Evolutionary conservation across 2,888 invertebrate genomes (phyloP).

Genomic region (Melanophora roralis): DNA sequence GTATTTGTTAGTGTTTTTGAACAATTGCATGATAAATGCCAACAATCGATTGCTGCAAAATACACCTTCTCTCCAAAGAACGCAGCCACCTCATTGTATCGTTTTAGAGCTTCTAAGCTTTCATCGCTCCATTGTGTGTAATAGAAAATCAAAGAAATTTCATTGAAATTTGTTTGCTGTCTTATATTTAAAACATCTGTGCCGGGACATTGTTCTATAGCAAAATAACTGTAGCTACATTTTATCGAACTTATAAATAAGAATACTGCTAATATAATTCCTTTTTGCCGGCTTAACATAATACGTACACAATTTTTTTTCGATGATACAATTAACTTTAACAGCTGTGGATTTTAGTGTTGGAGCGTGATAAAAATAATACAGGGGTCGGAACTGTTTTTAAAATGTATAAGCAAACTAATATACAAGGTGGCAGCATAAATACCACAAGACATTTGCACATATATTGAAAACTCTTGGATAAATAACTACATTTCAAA

Average conservation of each 20-base stretch:
- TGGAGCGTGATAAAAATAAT: background rate
- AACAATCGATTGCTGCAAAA: slow-evolving; percentile 94
- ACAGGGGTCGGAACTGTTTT: background rate
- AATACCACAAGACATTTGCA: too few relatives aligned
- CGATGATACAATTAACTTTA: background rate
- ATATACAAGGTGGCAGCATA: too few relatives aligned
- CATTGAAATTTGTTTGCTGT: slow-evolving; percentile 80
- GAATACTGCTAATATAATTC: slow-evolving; percentile 4
- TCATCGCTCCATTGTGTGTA: slow-evolving; percentile 97
- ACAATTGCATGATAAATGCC: slow-evolving; percentile 93
- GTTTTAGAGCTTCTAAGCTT: slow-evolving; percentile 82
- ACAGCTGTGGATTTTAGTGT: background rate
- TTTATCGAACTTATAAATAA: slow-evolving; percentile 13
- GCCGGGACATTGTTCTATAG: slow-evolving; percentile 67
- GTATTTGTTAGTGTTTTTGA: slow-evolving; percentile 65
- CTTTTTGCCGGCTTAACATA: slow-evolving; percentile 15
- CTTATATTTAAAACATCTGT: slow-evolving; percentile 67
- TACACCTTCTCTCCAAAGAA: slow-evolving; percentile 80
- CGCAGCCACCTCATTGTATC: slow-evolving; percentile 81
- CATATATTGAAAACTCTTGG: too few relatives aligned
- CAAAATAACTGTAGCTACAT: slow-evolving; percentile 33
- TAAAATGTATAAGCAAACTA: too few relatives aligned
- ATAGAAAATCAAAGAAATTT: slow-evolving; percentile 92
- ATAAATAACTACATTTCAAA: too few relatives aligned
- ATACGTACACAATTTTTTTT: background rate